Base-by-base conservation (phyloP, 2,888 invertebrate species). In the Neoaliturus tenellus region DNA sequence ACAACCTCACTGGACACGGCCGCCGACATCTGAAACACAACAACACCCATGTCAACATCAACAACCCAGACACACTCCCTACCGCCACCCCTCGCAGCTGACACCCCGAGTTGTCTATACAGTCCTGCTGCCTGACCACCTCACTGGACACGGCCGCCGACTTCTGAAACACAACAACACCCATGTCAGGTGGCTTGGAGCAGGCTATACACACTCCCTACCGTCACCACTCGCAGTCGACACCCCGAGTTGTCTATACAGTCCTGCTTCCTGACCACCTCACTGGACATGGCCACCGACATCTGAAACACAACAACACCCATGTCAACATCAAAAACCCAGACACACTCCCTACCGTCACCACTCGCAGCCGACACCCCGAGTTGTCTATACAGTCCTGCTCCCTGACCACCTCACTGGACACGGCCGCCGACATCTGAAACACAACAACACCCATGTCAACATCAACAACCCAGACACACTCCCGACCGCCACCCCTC, bases 371-470 rank as follows among this genome's bases (percentile, higher is more conserved):
- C 62, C 81, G 67, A 17, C 55, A 82, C 39, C 48, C 71, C 39
- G 78, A 81, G 81, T 81, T 81, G 81, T 82, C 83, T 83, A 80
- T 83, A 83, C 83, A 81, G 51, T 23, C 51, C 51, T 51, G 51
- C 51, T 51, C 20, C 51, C 51, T 10, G 3, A 51, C 20, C 14
- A 51, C 51, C 82, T 83, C 83, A 81, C 78, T 81, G 58, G 81
- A 67, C 82, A 78, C 78, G 39, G 82, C 80, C 23, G 80, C 81
- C 81, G 84, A 81, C 81, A 81, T 75, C 78, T 81, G 67, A 5
- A 82, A 80, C 62, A 78, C 3, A 6, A 51, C 20, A 51, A 51
- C 51, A 51, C 14, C 23, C 51, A 51, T n/a, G n/a, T n/a, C n/a
- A n/a, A n/a, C n/a, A n/a, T n/a, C n/a, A n/a, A n/a, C n/a, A n/a